Conservation (phyloP, 1,140 invertebrate genomes). For the Dreissena rostriformis region DNA sequence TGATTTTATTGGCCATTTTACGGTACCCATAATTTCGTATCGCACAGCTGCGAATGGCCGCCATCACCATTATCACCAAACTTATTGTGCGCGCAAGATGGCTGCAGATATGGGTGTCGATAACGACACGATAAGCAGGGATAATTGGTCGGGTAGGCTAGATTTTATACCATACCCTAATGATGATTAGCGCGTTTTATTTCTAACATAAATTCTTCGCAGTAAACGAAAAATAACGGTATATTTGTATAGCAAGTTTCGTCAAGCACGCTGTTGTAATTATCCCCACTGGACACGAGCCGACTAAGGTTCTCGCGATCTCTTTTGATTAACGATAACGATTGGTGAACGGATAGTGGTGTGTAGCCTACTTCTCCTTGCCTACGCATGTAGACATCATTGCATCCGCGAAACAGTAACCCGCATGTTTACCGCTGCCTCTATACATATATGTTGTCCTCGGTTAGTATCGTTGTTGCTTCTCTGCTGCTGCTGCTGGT, state of each 20-base stretch:
- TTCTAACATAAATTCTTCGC: constrained; percentile 25
- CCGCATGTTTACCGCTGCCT: no score
- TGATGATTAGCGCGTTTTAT: constrained; percentile 49
- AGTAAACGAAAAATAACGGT: constrained; percentile 46
- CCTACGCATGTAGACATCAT: no score
- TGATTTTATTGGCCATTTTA: constrained; percentile 3
- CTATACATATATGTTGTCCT: no score
- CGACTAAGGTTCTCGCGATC: no score
- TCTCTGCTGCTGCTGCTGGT: no score
- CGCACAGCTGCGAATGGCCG: background rate
- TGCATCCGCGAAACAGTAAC: no score
- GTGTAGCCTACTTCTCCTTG: no score
- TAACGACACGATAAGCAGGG: constrained; percentile 50
- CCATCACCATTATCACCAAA: constrained; percentile 23
- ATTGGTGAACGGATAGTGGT: no score
- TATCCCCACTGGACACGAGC: background rate
- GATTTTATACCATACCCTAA: constrained; percentile 44
- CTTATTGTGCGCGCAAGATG: constrained; percentile 39
- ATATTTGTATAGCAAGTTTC: constrained; percentile 20
- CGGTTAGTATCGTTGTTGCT: no score
- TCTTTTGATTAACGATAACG: no score
- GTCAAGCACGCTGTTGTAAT: background rate
- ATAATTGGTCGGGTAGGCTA: constrained; percentile 41
- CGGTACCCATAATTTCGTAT: constrained; percentile 9
- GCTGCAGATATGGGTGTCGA: constrained; percentile 46